A percentile compares a stretch with the other conserved stretches of the same genome.
These are phyloP conservation scores for Andricus curvator DNA, from an alignment of 2,888 invertebrate species.

Conservation along the genomic window DNA sequence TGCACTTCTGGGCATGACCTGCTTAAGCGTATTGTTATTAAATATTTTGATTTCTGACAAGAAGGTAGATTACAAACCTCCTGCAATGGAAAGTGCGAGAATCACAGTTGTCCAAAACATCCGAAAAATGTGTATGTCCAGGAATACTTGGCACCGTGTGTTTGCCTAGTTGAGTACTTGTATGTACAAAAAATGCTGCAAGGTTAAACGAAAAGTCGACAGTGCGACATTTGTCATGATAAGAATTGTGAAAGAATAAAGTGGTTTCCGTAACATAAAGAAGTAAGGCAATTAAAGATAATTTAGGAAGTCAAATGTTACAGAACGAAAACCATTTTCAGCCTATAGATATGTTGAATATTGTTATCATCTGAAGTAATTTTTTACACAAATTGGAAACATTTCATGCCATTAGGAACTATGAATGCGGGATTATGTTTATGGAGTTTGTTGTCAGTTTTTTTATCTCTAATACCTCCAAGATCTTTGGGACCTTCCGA, in stretches of 20 bases:
- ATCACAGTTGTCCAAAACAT: background rate
- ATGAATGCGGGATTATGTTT: too few species aligned
- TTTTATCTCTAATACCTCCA: too few species aligned
- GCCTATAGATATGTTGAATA: background rate
- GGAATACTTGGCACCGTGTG: too few species aligned
- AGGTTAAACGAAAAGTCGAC: background rate
- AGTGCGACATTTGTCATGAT: background rate
- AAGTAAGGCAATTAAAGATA: background rate
- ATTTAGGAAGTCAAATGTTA: background rate
- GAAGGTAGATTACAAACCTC: background rate
- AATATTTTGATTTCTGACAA: background rate
- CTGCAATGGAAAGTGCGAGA: background rate
- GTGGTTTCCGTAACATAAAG: too few species aligned
- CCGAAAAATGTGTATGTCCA: background rate
- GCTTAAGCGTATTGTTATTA: background rate
- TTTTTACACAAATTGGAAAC: background rate
- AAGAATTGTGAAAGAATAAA: background rate
- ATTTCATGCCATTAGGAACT: background rate
- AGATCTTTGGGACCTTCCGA: too few species aligned
- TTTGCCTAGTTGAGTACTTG: background rate
- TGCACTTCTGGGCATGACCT: slow-evolving; percentile 56
- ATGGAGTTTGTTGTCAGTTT: too few species aligned
- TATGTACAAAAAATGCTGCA: background rate
- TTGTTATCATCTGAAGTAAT: background rate
- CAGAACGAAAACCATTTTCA: background rate